Evolutionary conservation across 2,113 vertebrate genomes (phyloP).

Genomic region (Polypterus bichir): DNA sequence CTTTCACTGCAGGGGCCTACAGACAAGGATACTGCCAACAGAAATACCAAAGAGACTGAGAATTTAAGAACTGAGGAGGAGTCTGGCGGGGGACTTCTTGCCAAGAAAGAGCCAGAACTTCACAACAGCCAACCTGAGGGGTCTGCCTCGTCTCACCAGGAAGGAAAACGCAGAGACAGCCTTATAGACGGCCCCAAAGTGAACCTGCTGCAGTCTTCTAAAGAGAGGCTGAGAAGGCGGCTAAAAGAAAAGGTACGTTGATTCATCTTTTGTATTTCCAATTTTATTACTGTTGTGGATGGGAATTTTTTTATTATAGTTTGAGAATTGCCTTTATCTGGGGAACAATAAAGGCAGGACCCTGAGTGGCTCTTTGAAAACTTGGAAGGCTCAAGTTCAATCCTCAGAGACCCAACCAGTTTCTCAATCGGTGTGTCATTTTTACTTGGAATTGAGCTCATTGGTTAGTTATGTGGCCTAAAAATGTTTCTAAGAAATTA

Average conservation of each 20-base stretch:
- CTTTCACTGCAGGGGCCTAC: conserved; percentile 31
- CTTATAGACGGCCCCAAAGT: conserved; percentile 64
- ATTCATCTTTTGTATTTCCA: conserved; percentile 18
- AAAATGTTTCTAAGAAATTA: no score
- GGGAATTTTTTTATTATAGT: not conserved
- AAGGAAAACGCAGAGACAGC: conserved; percentile 46
- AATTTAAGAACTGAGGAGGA: conserved; percentile 53
- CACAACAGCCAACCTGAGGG: conserved; percentile 36
- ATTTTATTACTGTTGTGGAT: not conserved
- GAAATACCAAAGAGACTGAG: conserved; percentile 73
- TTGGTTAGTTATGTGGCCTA: no score
- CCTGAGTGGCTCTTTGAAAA: no score
- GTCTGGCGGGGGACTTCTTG: conserved; percentile 22
- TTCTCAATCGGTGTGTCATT: no score
- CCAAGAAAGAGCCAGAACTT: conserved; percentile 24
- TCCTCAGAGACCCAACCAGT: no score
- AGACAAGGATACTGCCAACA: conserved; percentile 50
- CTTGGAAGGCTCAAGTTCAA: no score
- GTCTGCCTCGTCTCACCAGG: conserved; percentile 25
- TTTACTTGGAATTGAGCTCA: no score
- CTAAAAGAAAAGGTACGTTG: conserved; percentile 85
- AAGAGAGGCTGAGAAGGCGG: conserved; percentile 82
- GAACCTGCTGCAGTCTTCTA: conserved; percentile 85
- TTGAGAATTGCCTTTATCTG: no score
- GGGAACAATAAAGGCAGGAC: no score